These are phyloP conservation scores for Ceryle rudis DNA, from an alignment of 2,797 vertebrate genomes.

Conservation along the genomic window DNA sequence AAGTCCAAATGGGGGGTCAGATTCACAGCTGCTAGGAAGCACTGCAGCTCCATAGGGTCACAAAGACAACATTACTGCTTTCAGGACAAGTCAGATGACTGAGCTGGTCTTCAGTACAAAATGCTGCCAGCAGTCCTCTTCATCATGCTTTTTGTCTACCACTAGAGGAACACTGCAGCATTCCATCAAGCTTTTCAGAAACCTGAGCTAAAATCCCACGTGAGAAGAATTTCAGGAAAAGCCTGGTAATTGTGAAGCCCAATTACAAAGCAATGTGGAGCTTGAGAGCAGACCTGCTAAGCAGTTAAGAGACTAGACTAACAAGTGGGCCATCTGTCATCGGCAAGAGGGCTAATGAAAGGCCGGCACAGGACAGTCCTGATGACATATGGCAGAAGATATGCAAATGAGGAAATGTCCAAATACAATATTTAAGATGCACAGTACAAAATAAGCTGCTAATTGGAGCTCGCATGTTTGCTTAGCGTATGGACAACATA, in stretches of 20 bases:
- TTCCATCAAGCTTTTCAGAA: background rate
- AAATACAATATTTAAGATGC: background rate
- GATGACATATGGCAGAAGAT: background rate
- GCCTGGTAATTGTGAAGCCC: background rate
- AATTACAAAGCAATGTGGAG: background rate
- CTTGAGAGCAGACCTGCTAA: slow-evolving; percentile 7
- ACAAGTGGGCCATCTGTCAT: background rate
- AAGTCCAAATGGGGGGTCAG: background rate
- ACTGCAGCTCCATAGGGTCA: background rate
- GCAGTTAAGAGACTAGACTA: slow-evolving; percentile 2
- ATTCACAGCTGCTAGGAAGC: background rate
- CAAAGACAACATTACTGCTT: background rate
- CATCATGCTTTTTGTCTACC: background rate
- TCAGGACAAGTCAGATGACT: background rate
- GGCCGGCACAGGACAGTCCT: background rate
- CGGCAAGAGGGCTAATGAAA: background rate
- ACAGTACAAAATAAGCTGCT: background rate
- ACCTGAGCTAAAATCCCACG: background rate
- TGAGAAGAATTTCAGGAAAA: slow-evolving; percentile 25
- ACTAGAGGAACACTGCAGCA: background rate
- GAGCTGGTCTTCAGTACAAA: background rate
- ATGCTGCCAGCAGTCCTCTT: background rate
- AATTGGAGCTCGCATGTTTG: background rate
- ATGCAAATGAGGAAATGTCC: background rate
- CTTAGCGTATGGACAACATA: background rate